phyloP scores from a whole-genome alignment of 2,888 invertebrate species.

The Ennomos quercinarius region DNA sequence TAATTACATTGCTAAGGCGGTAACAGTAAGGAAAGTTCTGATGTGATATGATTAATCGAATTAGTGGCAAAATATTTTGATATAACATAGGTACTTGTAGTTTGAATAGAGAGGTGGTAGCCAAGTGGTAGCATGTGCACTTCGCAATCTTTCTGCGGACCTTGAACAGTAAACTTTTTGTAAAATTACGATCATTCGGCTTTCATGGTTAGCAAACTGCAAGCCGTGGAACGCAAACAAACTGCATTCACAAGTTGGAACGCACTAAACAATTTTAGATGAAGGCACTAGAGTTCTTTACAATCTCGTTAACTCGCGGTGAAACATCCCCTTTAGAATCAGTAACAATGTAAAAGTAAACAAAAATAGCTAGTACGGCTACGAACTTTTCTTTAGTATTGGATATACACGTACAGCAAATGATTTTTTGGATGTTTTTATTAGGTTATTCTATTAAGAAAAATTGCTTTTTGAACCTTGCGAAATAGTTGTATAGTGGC shows the following conservation, averaged over 20 bases:
- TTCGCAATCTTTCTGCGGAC: too few relatives aligned
- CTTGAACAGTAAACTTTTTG: background rate
- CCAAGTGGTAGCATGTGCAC: too few relatives aligned
- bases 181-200: background rate
- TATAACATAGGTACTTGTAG: too few relatives aligned
- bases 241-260: constrained; percentile 19
- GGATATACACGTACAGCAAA: too few relatives aligned
- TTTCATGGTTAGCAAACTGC: constrained; percentile 20
- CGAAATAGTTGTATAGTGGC: too few relatives aligned
- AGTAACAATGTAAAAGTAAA: constrained; percentile 25
- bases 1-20: constrained; percentile 40
- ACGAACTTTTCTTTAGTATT: background rate
- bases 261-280: constrained; percentile 21
- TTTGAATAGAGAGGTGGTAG: too few relatives aligned
- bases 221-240: constrained; percentile 15
- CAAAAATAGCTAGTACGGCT: constrained; percentile 9
- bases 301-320: constrained; percentile 25
- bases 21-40: constrained; percentile 16
- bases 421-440: too few relatives aligned
- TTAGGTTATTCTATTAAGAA: too few relatives aligned
- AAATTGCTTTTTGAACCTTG: too few relatives aligned
- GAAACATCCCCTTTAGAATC: constrained; percentile 17
- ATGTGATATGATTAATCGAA: too few relatives aligned
- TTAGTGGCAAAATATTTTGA: too few relatives aligned
- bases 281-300: constrained; percentile 16